Percentiles rank a stretch among this genome's conserved stretches.
These are phyloP conservation scores for Halyomorpha halys DNA, from an alignment of 1,140 invertebrate species.

Conservation along the genomic window DNA sequence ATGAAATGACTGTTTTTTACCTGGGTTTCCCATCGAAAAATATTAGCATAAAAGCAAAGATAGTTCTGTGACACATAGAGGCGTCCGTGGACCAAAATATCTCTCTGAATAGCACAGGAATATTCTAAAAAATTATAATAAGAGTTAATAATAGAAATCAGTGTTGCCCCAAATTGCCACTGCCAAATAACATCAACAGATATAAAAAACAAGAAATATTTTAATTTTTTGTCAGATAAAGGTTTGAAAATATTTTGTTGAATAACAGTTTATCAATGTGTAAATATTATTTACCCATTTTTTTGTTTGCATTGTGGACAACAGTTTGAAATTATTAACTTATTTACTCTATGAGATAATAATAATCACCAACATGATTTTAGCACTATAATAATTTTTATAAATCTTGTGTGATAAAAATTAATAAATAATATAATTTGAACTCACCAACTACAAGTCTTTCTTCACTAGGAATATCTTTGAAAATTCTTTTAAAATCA, in stretches of 20 bases:
- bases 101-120: constrained; percentile 89
- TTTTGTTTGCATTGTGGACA: too few species aligned
- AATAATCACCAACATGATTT: too few species aligned
- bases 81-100: constrained; percentile 84
- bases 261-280: too few species aligned
- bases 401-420: background rate
- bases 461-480: constrained; percentile 81
- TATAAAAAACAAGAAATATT: too few species aligned
- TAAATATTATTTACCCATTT: too few species aligned
- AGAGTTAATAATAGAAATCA: constrained; percentile 7
- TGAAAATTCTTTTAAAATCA: constrained; percentile 86
- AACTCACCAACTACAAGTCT: constrained; percentile 83
- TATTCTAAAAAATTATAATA: constrained; percentile 57
- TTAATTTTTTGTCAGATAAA: too few species aligned
- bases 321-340: too few species aligned
- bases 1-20: constrained; percentile 34
- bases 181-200: too few species aligned
- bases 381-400: too few species aligned
- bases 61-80: constrained; percentile 88
- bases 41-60: constrained; percentile 91
- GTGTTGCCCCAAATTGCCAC: too few species aligned
- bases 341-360: too few species aligned
- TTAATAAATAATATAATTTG: background rate
- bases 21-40: constrained; percentile 85
- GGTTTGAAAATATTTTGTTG: too few species aligned